Evolutionary conservation across 1,140 invertebrate species (phyloP), one percentile per base, ranked within the genome.

Genomic region (Drosophila oshimai): DNA sequence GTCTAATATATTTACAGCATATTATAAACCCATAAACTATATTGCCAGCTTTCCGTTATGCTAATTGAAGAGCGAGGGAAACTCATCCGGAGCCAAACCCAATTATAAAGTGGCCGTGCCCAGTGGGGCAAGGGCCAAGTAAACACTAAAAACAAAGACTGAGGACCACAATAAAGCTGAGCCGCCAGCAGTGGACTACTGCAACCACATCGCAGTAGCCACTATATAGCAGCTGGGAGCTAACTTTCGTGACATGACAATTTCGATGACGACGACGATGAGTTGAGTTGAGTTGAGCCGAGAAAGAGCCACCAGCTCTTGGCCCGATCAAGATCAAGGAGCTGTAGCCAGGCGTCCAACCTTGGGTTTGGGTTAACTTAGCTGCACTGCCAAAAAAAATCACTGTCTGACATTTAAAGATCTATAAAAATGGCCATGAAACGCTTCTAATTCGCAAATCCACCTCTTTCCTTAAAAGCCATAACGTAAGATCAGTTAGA

Each of bases 161-260:
- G 36, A 45, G 53, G 45, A 55, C 79, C 79, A 74, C 80, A 83
- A 83, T 77, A 83, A 83, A 74, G 57, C 47, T 73, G 54, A 70
- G 65, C 67, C 65, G 65, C 51, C 67, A 60, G 44, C 41, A 60
- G 44, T 33, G 37, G 22, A 54, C 45, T 44, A 28, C 41, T 60
- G 64, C 60, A 54, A 54, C 64, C 55, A 33, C 53, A n/a, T n/a
- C 50, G 31, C 28, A 49, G 60, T 45, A 60, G 54, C 70, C 39
- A 17, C 15, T 33, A 15, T 45, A 49, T 55, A 69, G 74, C 61
- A 79, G 77, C 77, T 80, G 77, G 77, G 58, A 84, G 79, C 79
- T 62, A 86, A 86, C 80, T 84, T 86, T 84, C 79, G 79, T 84
- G 79, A 84, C 79, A 84, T 84, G 79, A 84, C 79, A 84, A 84